Conservation (phyloP, 2,113 vertebrate genomes). For the Condylura cristata region DNA sequence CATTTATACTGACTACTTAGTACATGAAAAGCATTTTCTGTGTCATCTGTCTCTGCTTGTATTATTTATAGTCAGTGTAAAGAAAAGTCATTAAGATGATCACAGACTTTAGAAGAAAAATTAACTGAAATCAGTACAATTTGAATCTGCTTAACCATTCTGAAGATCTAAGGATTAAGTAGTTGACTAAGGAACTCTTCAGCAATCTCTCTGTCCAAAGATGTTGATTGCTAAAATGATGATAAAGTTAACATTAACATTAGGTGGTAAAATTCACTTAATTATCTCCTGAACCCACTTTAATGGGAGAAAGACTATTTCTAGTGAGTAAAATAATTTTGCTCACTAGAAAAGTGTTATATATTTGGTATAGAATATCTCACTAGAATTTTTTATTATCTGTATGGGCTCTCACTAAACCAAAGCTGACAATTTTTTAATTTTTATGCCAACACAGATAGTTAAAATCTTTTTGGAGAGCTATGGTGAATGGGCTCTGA, state of each 20-base stretch:
- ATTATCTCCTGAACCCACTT: not conserved
- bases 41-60: not conserved
- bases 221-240: not conserved
- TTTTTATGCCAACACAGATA: not conserved
- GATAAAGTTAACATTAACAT: not conserved
- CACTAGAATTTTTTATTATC: not conserved
- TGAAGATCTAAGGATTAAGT: not conserved
- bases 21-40: not conserved
- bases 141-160: not conserved
- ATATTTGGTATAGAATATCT: not conserved
- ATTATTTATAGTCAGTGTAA: not conserved
- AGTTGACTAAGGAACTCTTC: not conserved
- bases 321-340: not conserved
- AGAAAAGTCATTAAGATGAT: not conserved
- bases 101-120: not conserved
- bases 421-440: not conserved
- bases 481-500: not conserved
- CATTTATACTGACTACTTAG: not conserved
- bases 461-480: not conserved
- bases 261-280: not conserved
- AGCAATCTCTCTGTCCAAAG: not conserved
- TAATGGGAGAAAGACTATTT: not conserved
- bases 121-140: slow-evolving; percentile 35
- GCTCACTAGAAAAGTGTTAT: not conserved
- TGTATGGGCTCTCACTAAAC: not conserved